Percentiles rank a stretch among this genome's conserved stretches.
Evolutionary conservation across 2,888 invertebrate genomes (phyloP).

Genomic region (Tryphoninae sp.): DNA sequence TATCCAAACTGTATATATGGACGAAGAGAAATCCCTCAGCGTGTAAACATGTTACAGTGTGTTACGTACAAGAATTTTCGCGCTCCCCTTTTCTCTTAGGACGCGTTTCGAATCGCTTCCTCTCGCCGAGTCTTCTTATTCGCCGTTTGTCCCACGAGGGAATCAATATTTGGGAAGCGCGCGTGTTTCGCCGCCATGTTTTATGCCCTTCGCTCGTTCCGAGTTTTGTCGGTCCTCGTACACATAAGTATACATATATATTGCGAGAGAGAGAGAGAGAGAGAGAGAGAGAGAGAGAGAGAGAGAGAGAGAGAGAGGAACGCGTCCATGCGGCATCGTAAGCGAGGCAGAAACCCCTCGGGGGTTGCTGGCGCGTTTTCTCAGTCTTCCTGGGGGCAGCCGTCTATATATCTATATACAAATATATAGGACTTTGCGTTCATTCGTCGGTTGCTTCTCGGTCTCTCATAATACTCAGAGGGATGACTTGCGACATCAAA

Average conservation of each 20-base stretch:
- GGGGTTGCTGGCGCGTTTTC: conserved; percentile 67
- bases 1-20: background rate
- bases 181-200: conserved; percentile 80
- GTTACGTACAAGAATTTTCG: conserved; percentile 43
- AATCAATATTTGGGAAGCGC: conserved; percentile 79
- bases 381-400: conserved; percentile 64
- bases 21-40: background rate
- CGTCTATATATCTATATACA: conserved; percentile 49
- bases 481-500: conserved; percentile 79
- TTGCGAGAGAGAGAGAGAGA: too few relatives aligned
- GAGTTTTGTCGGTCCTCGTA: conserved; percentile 27
- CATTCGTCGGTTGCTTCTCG: conserved; percentile 50
- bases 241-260: background rate
- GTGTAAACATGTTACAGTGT: conserved; percentile 2
- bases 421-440: conserved; percentile 21
- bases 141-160: conserved; percentile 70
- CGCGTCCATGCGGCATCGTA: conserved; percentile 61
- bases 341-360: conserved; percentile 68
- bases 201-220: conserved; percentile 50
- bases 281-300: too few relatives aligned
- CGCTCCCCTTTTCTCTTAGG: conserved; percentile 18
- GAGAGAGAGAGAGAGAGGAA: conserved; percentile 5
- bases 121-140: conserved; percentile 1
- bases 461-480: conserved; percentile 76
- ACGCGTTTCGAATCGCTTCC: conserved; percentile 55